Evolutionary conservation across 2,797 vertebrate species (phyloP).

Genomic region (Helostoma temminkii): DNA sequence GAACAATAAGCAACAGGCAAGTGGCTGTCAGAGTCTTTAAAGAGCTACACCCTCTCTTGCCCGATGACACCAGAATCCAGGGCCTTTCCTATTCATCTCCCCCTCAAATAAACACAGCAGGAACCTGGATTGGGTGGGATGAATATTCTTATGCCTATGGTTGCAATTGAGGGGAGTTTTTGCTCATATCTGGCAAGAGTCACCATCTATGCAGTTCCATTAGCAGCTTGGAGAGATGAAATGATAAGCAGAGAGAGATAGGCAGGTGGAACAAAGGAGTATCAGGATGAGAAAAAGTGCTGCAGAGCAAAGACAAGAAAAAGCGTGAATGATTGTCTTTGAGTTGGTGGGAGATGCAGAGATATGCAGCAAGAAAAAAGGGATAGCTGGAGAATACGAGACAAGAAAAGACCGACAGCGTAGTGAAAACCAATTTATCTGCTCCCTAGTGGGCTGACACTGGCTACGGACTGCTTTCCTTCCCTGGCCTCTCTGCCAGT

Average conservation of each 20-base stretch:
- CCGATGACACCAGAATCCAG: slow-evolving; percentile 10
- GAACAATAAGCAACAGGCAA: slow-evolving; percentile 48
- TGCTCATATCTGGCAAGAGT: slow-evolving; percentile 61
- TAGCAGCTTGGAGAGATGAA: slow-evolving; percentile 56
- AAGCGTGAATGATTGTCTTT: slow-evolving; percentile 66
- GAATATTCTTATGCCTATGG: slow-evolving; percentile 64
- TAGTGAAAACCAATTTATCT: slow-evolving; percentile 80
- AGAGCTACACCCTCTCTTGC: slow-evolving; percentile 35
- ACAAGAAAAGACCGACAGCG: slow-evolving; percentile 71
- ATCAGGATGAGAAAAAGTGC: slow-evolving; percentile 42
- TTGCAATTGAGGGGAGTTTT: slow-evolving; percentile 39
- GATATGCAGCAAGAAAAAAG: slow-evolving; percentile 60
- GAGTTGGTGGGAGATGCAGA: slow-evolving; percentile 61
- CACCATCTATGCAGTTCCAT: slow-evolving; percentile 40
- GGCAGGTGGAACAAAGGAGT: slow-evolving; percentile 52
- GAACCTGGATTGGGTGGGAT: slow-evolving; percentile 54
- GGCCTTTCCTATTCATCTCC: slow-evolving; percentile 37
- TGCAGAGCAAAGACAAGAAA: slow-evolving; percentile 51
- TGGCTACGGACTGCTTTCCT: slow-evolving; percentile 71
- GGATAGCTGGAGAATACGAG: slow-evolving; percentile 61
- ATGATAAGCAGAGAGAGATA: slow-evolving; percentile 52
- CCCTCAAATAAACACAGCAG: slow-evolving; percentile 65
- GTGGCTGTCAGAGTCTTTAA: slow-evolving; percentile 24
- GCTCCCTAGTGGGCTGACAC: slow-evolving; percentile 79
- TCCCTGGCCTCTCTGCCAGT: slow-evolving; percentile 73